Percentiles rank a stretch among this genome's conserved stretches.
Conservation (phyloP, 2,113 vertebrate species). For the Nothoprocta pentlandii region DNA sequence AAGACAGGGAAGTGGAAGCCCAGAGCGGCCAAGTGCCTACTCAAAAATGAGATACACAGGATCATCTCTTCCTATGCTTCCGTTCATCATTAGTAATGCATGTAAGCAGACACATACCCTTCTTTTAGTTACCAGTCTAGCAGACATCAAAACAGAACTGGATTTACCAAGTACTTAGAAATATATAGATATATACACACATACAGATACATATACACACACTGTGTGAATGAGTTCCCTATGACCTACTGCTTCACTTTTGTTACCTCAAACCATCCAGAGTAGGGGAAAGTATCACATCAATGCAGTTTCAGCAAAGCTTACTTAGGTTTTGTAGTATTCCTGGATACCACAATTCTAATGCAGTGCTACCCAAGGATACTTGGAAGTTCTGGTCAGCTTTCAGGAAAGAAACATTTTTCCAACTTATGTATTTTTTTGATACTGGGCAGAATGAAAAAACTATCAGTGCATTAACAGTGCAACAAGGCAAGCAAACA, state of each 20-base stretch:
- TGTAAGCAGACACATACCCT: neutral
- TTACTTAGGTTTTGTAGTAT: neutral
- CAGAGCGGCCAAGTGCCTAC: neutral
- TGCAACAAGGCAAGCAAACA: neutral
- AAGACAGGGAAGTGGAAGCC: neutral
- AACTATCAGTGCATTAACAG: neutral
- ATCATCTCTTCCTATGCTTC: neutral
- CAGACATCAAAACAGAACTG: slow-evolving; percentile 13
- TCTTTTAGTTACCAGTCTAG: neutral
- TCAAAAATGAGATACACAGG: neutral
- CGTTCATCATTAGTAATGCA: neutral
- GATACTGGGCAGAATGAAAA: neutral
- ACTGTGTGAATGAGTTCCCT: neutral
- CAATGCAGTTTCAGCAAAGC: neutral
- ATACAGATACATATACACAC: neutral
- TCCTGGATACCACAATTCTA: neutral
- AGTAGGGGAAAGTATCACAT: neutral
- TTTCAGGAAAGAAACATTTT: neutral
- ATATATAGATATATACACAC: neutral
- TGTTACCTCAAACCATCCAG: neutral
- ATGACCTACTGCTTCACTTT: neutral
- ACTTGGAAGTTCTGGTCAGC: neutral
- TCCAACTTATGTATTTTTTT: neutral
- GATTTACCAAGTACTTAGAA: neutral
- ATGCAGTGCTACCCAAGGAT: neutral